phyloP scores from a whole-genome alignment of 2,888 invertebrate species.

The Stegophylla sp. region DNA sequence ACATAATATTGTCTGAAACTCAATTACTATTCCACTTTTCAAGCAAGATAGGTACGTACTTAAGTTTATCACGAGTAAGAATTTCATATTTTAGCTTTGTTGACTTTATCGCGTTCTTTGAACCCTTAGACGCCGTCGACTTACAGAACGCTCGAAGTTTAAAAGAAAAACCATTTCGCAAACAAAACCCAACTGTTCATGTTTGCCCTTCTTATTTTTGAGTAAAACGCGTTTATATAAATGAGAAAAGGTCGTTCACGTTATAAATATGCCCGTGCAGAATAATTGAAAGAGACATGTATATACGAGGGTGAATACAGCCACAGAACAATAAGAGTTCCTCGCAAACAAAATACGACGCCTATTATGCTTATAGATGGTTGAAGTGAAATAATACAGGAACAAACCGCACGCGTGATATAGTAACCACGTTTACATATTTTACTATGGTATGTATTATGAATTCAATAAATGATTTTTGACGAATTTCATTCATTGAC shows the following conservation, averaged over 20 bases:
- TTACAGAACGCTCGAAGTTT: background rate
- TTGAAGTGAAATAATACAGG: background rate
- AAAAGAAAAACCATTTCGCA: background rate
- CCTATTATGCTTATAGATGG: background rate
- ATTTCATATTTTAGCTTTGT: background rate
- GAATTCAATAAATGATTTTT: background rate
- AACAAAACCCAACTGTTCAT: background rate
- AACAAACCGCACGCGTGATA: background rate
- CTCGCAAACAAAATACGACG: background rate
- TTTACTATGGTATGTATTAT: no score
- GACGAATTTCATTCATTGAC: no score
- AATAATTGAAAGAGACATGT: conserved; percentile 6
- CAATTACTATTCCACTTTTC: background rate
- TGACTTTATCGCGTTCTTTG: background rate
- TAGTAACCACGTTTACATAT: background rate
- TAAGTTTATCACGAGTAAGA: background rate
- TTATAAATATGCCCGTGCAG: background rate
- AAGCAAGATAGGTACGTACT: background rate
- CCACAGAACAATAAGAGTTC: conserved; percentile 6
- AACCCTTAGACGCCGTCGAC: background rate
- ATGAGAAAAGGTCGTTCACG: background rate
- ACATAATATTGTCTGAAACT: no score
- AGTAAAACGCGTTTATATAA: background rate
- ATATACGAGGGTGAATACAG: background rate
- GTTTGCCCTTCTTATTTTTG: background rate